Conservation (phyloP, 1,140 invertebrate species). For the Thaumatotibia leucotreta region DNA sequence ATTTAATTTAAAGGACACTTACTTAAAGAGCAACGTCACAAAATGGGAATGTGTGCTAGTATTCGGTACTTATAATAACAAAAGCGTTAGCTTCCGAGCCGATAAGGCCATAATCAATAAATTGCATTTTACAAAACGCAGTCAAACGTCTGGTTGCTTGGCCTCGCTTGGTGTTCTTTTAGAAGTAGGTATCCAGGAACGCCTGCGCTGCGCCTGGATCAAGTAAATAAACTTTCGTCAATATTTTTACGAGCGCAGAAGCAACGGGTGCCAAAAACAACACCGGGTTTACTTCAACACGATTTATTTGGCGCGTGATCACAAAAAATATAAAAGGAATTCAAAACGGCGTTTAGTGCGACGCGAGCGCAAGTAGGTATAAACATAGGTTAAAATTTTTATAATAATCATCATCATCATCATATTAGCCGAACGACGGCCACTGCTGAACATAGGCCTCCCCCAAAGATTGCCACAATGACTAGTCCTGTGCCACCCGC, state of each 20-base stretch:
- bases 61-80: too few species aligned
- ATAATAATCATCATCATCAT: too few species aligned
- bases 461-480: too few species aligned
- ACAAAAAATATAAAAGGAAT: background rate
- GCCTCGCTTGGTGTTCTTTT: background rate
- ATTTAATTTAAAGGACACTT: too few species aligned
- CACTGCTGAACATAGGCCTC: too few species aligned
- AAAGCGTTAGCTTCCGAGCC: too few species aligned
- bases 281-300: background rate
- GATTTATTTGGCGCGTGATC: background rate
- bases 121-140: background rate
- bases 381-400: too few species aligned
- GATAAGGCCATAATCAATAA: too few species aligned
- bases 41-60: too few species aligned
- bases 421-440: too few species aligned
- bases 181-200: background rate
- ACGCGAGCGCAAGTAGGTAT: background rate
- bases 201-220: background rate
- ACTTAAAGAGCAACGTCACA: too few species aligned
- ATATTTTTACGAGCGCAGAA: background rate
- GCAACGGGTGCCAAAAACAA: background rate
- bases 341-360: background rate
- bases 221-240: background rate
- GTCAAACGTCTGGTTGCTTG: background rate
- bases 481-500: too few species aligned